Percentiles rank a stretch among this genome's conserved stretches.
Conservation (phyloP, 2,797 vertebrate species). For the Astyanax mexicanus region DNA sequence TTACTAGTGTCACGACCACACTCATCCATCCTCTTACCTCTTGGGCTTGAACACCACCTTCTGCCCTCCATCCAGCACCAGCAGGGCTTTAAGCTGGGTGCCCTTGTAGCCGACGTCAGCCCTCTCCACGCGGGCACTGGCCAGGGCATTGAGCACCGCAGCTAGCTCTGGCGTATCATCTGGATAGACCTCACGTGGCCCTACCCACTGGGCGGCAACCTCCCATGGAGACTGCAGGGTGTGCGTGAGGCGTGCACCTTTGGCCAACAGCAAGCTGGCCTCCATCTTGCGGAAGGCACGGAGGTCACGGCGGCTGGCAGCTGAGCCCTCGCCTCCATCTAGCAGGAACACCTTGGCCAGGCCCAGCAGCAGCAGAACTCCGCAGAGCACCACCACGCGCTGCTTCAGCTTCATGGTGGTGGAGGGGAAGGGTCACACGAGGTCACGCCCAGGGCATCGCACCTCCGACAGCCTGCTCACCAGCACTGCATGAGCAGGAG, state of each 20-base stretch:
- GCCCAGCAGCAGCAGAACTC: constrained; percentile 95
- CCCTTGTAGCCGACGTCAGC: constrained; percentile 98
- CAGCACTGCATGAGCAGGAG: constrained; percentile 1
- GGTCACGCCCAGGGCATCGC: constrained; percentile 76
- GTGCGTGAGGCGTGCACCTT: constrained; percentile 89
- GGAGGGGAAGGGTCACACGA: constrained; percentile 17
- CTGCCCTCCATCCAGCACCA: constrained; percentile 95
- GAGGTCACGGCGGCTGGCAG: constrained; percentile 91
- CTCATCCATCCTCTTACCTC: constrained; percentile 78
- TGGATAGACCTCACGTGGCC: constrained; percentile 95
- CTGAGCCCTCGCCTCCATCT: constrained; percentile 94
- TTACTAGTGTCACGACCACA: background rate
- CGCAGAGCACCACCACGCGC: constrained; percentile 92
- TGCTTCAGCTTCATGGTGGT: constrained; percentile 97
- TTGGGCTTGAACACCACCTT: constrained; percentile 99
- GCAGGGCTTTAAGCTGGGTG: constrained; percentile 94
- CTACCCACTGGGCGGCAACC: constrained; percentile 96
- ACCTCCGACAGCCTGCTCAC: constrained; percentile 16
- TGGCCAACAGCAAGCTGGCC: constrained; percentile 83
- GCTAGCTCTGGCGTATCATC: constrained; percentile 96
- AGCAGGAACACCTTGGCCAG: constrained; percentile 98
- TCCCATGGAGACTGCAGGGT: constrained; percentile 98
- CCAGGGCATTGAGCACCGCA: constrained; percentile 90
- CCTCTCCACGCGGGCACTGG: constrained; percentile 86
- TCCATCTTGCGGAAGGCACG: constrained; percentile 94